These are phyloP conservation scores for Ormyrus labotus DNA, from an alignment of 2,888 invertebrate genomes.

Conservation along the genomic window DNA sequence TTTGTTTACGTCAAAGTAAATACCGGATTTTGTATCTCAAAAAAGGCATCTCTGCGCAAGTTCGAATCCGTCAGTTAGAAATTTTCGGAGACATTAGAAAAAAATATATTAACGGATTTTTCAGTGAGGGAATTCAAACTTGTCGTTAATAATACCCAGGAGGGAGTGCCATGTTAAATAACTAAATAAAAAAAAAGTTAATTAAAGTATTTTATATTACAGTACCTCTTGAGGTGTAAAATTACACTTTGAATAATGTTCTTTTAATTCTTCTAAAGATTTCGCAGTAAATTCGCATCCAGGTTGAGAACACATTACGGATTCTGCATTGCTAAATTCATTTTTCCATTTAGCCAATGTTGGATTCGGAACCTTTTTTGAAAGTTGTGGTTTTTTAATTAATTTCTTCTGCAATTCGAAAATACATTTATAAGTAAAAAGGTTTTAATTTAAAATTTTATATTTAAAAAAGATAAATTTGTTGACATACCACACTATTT, in stretches of 20 bases:
- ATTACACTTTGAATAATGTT: constrained; percentile 68
- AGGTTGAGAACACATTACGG: constrained; percentile 66
- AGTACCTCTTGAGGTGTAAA: constrained; percentile 64
- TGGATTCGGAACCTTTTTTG: constrained; percentile 62
- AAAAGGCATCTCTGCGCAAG: no score
- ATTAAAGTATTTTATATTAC: constrained; percentile 10
- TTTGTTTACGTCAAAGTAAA: no score
- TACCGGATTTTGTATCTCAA: no score
- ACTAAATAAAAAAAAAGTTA: constrained; percentile 1
- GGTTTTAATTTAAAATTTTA: constrained; percentile 19
- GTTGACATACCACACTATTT: constrained; percentile 56
- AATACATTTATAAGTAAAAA: constrained; percentile 7
- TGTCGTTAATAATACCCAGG: no score
- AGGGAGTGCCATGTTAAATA: background rate
- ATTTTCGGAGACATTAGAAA: no score
- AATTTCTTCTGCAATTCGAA: constrained; percentile 59
- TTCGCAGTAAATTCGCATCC: constrained; percentile 65
- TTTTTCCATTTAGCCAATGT: constrained; percentile 66
- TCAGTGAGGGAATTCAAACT: no score
- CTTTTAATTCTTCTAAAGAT: constrained; percentile 64
- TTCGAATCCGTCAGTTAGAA: no score
- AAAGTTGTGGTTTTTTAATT: constrained; percentile 54
- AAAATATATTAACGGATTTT: no score
- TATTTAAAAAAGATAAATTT: constrained; percentile 10
- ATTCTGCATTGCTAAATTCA: constrained; percentile 61